Evolutionary conservation across 2,113 vertebrate genomes (phyloP).

Genomic region (Microcebus murinus): DNA sequence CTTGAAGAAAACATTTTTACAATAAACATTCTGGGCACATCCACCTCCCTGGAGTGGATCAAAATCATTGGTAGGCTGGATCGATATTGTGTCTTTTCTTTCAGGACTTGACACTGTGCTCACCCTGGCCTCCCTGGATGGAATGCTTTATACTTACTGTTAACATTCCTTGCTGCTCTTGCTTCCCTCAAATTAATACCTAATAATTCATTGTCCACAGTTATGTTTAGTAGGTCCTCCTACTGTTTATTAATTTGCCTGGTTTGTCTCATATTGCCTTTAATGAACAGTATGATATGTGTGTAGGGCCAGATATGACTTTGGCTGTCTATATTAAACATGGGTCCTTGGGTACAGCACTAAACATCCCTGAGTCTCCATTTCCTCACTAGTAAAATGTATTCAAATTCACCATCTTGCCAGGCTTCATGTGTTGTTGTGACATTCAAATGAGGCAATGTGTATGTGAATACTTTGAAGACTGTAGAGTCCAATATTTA

Average conservation of each 20-base stretch:
- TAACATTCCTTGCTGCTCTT: not conserved
- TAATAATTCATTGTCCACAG: not conserved
- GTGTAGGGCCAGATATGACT: not conserved
- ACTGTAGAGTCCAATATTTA: not conserved
- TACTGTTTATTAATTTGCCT: not conserved
- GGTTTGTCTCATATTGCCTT: not conserved
- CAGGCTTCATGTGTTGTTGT: not conserved
- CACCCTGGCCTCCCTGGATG: not conserved
- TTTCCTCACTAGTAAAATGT: not conserved
- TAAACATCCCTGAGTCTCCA: not conserved
- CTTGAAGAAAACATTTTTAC: not conserved
- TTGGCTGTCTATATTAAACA: not conserved
- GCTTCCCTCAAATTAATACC: not conserved
- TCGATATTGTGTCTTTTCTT: not conserved
- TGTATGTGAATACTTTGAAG: not conserved
- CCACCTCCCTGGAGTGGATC: not conserved
- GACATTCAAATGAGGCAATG: not conserved
- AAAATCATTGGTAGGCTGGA: not conserved
- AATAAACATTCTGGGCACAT: not conserved
- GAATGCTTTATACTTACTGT: not conserved
- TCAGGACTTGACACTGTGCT: not conserved
- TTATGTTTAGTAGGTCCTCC: not conserved
- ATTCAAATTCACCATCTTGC: not conserved
- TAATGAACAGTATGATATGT: not conserved
- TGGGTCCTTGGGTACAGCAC: not conserved